Conservation (phyloP, 2,797 vertebrate species). For the Siniperca obscura region DNA sequence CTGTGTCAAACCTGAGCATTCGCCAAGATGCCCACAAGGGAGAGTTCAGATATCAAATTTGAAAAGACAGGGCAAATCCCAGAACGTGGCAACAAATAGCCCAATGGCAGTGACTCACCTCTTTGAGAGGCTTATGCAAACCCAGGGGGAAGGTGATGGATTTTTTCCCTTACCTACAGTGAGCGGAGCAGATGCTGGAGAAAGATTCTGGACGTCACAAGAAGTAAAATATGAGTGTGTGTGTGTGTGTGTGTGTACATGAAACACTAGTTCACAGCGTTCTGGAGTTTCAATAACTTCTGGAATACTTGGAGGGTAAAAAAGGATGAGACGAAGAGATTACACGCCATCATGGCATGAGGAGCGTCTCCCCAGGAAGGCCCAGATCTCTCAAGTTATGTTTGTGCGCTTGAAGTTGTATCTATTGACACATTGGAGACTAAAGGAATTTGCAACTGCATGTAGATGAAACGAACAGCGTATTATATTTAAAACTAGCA, state of each 20-base stretch:
- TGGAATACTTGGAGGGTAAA: constrained; percentile 75
- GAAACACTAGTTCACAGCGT: constrained; percentile 74
- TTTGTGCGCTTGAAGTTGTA: constrained; percentile 32
- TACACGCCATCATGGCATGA: constrained; percentile 40
- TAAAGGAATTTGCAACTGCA: constrained; percentile 19
- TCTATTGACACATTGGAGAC: constrained; percentile 47
- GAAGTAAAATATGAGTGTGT: constrained; percentile 82
- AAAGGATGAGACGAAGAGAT: constrained; percentile 64
- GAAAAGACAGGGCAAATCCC: constrained; percentile 85
- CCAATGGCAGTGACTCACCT: constrained; percentile 83
- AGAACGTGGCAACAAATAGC: constrained; percentile 85
- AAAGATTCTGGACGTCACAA: constrained; percentile 85
- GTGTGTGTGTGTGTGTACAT: constrained; percentile 40
- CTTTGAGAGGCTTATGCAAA: constrained; percentile 88
- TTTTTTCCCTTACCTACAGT: constrained; percentile 87
- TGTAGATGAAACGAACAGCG: neutral
- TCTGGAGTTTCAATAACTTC: constrained; percentile 81
- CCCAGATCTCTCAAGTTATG: constrained; percentile 44
- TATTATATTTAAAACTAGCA: constrained; percentile 19
- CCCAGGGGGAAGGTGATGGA: constrained; percentile 89
- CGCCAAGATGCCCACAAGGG: constrained; percentile 61
- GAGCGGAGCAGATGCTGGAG: constrained; percentile 88
- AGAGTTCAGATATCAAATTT: constrained; percentile 83
- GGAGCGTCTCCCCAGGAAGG: constrained; percentile 55
- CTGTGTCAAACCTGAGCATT: constrained; percentile 46